These are phyloP conservation scores for Pomacea canaliculata DNA, from an alignment of 2,888 invertebrate species.

Conservation along the genomic window DNA sequence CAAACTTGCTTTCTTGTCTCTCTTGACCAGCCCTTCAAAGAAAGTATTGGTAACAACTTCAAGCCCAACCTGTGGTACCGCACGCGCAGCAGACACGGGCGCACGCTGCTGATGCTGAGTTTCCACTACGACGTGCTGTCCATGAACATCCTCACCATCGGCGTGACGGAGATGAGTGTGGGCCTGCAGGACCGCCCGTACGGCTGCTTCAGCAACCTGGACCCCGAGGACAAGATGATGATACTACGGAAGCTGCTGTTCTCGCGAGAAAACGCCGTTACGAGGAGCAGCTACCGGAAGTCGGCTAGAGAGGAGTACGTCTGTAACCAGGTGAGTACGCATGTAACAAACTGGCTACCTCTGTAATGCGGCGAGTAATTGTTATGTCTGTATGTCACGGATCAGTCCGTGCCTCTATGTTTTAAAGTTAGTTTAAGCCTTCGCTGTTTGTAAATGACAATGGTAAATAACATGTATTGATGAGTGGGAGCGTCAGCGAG, in stretches of 20 bases:
- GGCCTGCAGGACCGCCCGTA: constrained; percentile 53
- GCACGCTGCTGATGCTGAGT: constrained; percentile 61
- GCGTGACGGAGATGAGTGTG: constrained; percentile 55
- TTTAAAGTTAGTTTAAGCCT: too few species aligned
- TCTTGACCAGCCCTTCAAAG: background rate
- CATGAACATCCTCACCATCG: constrained; percentile 60
- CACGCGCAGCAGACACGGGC: constrained; percentile 61
- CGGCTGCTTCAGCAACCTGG: constrained; percentile 57
- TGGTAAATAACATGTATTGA: too few species aligned
- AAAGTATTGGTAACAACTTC: constrained; percentile 34
- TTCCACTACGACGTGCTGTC: constrained; percentile 66
- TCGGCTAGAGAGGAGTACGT: constrained; percentile 31
- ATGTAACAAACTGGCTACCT: background rate
- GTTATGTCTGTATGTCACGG: too few species aligned
- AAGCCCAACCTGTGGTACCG: constrained; percentile 61
- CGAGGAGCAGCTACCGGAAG: constrained; percentile 20
- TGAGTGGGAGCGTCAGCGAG: too few species aligned
- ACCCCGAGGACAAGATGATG: constrained; percentile 32
- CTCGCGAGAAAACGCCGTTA: constrained; percentile 7
- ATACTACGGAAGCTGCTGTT: constrained; percentile 25
- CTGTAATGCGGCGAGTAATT: too few species aligned
- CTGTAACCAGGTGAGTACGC: constrained; percentile 28
- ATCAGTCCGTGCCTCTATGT: too few species aligned
- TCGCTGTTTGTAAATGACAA: too few species aligned
- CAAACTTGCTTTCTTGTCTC: background rate